Percentiles rank a stretch among this genome's conserved stretches.
Evolutionary conservation across 2,113 vertebrate species (phyloP).

Genomic region (Pangasianodon hypophthalmus): DNA sequence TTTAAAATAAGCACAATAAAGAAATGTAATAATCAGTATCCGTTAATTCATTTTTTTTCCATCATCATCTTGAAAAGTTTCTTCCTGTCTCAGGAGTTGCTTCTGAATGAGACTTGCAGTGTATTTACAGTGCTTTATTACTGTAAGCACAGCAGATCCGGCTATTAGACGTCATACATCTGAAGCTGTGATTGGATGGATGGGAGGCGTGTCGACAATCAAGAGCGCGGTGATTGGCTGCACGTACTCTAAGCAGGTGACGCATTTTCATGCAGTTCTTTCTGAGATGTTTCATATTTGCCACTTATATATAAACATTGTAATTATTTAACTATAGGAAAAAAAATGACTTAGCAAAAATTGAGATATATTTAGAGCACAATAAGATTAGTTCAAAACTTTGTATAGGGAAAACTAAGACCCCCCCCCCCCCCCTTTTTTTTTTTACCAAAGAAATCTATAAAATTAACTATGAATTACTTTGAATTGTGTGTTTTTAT

Average conservation of each 20-base stretch:
- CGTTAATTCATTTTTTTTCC: neutral
- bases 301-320: neutral
- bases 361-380: neutral
- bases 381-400: neutral
- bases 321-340: neutral
- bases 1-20: neutral
- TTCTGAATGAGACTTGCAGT: neutral
- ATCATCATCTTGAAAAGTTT: neutral
- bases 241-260: neutral
- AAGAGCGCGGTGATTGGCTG: conserved; percentile 25
- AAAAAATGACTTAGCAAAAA: too few species aligned
- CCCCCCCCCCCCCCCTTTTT: too few species aligned
- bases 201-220: neutral
- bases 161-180: conserved; percentile 11
- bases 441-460: neutral
- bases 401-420: neutral
- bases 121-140: conserved; percentile 8
- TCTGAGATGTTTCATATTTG: neutral
- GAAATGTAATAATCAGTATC: neutral
- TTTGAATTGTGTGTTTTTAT: neutral
- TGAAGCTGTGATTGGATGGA: conserved; percentile 38
- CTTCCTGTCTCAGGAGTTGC: neutral
- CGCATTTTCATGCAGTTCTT: neutral
- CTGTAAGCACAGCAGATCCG: neutral
- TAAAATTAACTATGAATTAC: neutral